Base-by-base conservation (phyloP, 2,797 vertebrate genomes). In the Poeciliopsis paucimaculata region DNA sequence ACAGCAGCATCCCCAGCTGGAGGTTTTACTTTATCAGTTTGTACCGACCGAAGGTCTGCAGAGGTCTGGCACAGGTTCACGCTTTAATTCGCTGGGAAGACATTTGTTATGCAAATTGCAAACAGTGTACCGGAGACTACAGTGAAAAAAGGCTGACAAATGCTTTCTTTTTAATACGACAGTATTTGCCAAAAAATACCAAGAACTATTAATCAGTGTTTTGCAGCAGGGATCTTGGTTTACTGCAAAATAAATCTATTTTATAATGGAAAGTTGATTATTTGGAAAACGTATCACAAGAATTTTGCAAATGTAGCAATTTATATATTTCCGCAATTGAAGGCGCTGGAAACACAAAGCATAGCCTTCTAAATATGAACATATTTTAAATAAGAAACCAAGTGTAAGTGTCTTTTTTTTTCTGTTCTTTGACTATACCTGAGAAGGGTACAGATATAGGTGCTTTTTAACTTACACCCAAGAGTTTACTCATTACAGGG, bases 11-110 rank as follows among this genome's bases (percentile, higher is more conserved):
- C 70, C 31, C 79, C 78, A 41, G 75, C 62, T 36, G 28, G 68
- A 84, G 80, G 79, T 76, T 85, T 28, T 73, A 68, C 77, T 84
- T 81, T 81, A 81, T 75, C 77, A 49, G 77, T 84, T 77, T n/a
- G 76, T 72, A 43, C 80, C 82, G 66, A 82, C 76, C 83, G 86
- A 74, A 77, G 45, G 87, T 80, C 80, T 88, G 87, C 87, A 81
- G 81, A 55, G 53, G 55, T 78, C 83, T 88, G 89, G 87, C 88
- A 71, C 12, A 15, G 72, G 51, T 87, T 77, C 84, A 86, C 18
- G 9, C 2, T 39, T 78, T 77, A 60, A 77, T 76, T 80, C 82
- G 74, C 87, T 75, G 74, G 77, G 41, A 72, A 79, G 73, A 77
- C 31, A 62, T 62, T 45, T 77, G 16, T 62, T 78, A 73, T 79